Conservation (phyloP, 1,140 invertebrate species). For the Penaeus japonicus region DNA sequence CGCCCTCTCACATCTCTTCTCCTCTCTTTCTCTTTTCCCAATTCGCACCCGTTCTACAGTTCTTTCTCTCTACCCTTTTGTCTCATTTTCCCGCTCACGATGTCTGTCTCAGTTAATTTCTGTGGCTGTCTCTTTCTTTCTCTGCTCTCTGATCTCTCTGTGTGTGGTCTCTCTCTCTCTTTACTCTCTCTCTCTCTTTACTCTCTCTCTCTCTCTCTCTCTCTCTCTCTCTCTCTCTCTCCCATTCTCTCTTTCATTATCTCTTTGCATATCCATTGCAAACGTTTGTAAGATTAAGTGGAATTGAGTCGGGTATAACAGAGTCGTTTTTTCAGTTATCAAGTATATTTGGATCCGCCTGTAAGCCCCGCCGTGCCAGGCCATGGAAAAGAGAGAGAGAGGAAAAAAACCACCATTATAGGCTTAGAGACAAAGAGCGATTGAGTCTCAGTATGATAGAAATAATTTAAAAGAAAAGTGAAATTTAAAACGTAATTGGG, state of each 20-base stretch:
- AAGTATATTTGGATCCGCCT: too few relatives aligned
- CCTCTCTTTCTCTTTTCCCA: not conserved
- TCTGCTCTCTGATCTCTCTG: not conserved
- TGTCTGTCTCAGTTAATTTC: not conserved
- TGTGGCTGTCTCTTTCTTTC: not conserved
- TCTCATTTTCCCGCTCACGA: not conserved
- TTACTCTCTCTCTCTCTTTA: slow-evolving; percentile 10
- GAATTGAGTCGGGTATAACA: too few relatives aligned
- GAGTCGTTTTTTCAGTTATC: too few relatives aligned
- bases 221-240: not conserved
- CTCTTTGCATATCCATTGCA: not conserved
- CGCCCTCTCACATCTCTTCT: not conserved
- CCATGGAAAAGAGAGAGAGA: too few relatives aligned
- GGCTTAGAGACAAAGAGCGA: too few relatives aligned
- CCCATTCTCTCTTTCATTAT: not conserved
- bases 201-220: not conserved
- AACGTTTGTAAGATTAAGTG: too few relatives aligned
- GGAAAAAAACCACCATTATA: too few relatives aligned
- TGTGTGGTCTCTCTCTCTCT: slow-evolving; percentile 30
- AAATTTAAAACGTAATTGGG: too few relatives aligned
- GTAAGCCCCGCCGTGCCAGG: too few relatives aligned
- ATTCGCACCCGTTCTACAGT: not conserved
- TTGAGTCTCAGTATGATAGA: too few relatives aligned
- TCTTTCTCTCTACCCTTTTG: slow-evolving; percentile 11
- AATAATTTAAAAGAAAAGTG: too few relatives aligned